phyloP scores from a whole-genome alignment of 2,888 invertebrate species.

The Congeria kusceri region DNA sequence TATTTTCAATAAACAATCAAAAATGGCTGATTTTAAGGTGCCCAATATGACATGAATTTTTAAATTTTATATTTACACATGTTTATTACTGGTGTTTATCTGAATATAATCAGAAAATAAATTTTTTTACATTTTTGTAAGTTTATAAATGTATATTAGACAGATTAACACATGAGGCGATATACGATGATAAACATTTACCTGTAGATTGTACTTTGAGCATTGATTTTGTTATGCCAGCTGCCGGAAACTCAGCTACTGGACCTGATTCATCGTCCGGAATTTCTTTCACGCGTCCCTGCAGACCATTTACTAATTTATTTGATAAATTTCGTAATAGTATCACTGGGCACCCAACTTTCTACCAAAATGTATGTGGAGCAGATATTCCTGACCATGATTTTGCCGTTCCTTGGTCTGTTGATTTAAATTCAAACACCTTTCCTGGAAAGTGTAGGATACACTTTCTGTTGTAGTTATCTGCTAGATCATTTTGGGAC shows the following conservation, averaged over 20 bases:
- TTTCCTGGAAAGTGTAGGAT: background rate
- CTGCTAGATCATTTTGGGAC: background rate
- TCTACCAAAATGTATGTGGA: background rate
- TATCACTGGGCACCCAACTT: background rate
- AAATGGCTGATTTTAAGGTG: background rate
- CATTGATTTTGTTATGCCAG: background rate
- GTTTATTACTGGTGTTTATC: background rate
- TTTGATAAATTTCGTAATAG: background rate
- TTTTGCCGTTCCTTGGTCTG: no score
- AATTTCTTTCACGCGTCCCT: background rate
- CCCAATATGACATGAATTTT: no score
- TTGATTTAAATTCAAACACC: no score
- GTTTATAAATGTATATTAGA: no score
- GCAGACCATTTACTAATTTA: background rate
- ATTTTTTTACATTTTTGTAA: background rate
- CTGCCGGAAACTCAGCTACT: no score
- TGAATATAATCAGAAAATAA: background rate
- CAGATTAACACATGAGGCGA: background rate
- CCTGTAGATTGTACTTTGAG: background rate
- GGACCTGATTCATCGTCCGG: no score
- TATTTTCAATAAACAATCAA: background rate
- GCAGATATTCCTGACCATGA: background rate
- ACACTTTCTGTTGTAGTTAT: background rate
- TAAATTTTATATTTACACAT: no score
- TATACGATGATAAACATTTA: background rate